Conservation (phyloP, 2,888 invertebrate genomes). For the Eristalis tenax region DNA sequence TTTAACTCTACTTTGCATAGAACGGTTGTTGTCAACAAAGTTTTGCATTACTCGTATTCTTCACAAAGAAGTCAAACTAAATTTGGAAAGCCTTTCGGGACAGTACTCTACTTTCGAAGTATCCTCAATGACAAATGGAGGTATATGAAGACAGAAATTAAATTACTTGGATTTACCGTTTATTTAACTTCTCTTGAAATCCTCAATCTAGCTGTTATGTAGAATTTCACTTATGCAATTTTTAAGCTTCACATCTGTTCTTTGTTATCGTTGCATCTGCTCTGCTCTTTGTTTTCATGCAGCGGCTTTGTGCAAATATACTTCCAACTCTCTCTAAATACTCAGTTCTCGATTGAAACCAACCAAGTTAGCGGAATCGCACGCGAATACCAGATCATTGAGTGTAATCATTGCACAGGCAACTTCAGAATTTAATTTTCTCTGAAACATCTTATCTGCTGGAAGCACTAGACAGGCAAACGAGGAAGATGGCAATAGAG, state of each 20-base stretch:
- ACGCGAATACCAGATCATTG: slow-evolving; percentile 59
- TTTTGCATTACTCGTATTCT: too few species aligned
- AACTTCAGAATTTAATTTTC: slow-evolving; percentile 30
- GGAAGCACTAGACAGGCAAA: background rate
- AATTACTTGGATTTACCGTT: too few species aligned
- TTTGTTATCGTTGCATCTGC: background rate
- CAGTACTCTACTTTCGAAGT: too few species aligned
- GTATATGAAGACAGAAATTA: too few species aligned
- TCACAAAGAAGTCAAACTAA: too few species aligned
- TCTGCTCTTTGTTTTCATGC: slow-evolving; percentile 6
- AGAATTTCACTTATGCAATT: too few species aligned
- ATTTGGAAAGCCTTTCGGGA: too few species aligned
- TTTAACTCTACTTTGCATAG: too few species aligned
- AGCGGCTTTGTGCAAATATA: slow-evolving; percentile 50
- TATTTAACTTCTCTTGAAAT: too few species aligned
- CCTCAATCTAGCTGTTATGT: too few species aligned
- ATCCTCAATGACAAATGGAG: too few species aligned
- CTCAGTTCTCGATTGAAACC: slow-evolving; percentile 13
- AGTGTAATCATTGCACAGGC: slow-evolving; percentile 32
- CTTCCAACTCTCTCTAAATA: slow-evolving; percentile 23
- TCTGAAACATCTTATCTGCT: slow-evolving; percentile 4
- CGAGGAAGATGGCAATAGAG: background rate
- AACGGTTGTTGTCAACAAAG: too few species aligned
- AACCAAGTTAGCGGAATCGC: slow-evolving; percentile 47
- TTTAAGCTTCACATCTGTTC: background rate